Conservation (phyloP, 1,140 invertebrate species). For the Pseudoatta argentina region DNA sequence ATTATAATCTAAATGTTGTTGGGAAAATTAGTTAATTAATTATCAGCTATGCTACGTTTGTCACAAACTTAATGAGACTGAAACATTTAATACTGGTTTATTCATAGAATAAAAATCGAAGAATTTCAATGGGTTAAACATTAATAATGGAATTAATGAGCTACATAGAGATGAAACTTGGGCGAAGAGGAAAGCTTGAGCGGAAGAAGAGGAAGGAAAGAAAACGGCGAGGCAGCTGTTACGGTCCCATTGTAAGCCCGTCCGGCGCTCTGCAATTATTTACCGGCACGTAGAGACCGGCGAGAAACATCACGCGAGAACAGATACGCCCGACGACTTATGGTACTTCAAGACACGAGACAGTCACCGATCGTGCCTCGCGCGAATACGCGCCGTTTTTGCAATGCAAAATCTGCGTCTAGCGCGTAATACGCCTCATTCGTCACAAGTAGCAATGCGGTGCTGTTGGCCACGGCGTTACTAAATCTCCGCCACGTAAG, state of each 20-base stretch:
- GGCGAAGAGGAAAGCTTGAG: constrained; percentile 49
- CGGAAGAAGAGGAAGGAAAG: constrained; percentile 36
- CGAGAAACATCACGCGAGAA: constrained; percentile 56
- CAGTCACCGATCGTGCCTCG: constrained; percentile 62
- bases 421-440: constrained; percentile 69
- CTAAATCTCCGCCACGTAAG: constrained; percentile 60
- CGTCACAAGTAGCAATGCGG: constrained; percentile 61
- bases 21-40: constrained; percentile 36
- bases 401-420: constrained; percentile 70
- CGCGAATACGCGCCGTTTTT: constrained; percentile 59
- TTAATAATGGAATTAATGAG: constrained; percentile 53
- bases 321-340: constrained; percentile 59
- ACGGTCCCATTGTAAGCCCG: constrained; percentile 72
- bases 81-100: not conserved
- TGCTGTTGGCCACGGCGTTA: constrained; percentile 33
- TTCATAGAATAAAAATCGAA: not conserved
- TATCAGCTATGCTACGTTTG: constrained; percentile 38
- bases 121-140: constrained; percentile 20
- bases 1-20: not conserved
- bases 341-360: constrained; percentile 56
- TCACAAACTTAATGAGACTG: constrained; percentile 15
- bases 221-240: constrained; percentile 67
- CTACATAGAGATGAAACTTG: constrained; percentile 58
- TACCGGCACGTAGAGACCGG: constrained; percentile 46
- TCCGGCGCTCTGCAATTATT: constrained; percentile 71